Conservation (phyloP, 2,888 invertebrate species). For the Smittia sp. region DNA sequence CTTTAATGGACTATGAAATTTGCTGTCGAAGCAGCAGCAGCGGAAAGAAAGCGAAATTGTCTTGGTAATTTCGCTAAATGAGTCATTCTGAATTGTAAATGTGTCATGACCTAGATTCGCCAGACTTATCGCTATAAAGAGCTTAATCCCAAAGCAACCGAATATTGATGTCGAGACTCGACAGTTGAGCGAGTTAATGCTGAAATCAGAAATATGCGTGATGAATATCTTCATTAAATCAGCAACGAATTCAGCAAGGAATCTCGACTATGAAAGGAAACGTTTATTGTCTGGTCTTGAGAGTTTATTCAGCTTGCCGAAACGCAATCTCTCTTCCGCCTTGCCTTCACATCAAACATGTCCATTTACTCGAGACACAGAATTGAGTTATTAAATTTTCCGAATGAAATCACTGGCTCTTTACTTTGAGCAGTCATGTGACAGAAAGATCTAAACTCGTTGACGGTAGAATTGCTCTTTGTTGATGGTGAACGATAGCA, state of each 20-base stretch:
- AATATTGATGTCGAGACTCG: too few relatives aligned
- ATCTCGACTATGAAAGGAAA: too few relatives aligned
- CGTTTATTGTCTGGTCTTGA: not conserved
- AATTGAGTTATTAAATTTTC: constrained; percentile 37
- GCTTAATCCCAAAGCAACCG: too few relatives aligned
- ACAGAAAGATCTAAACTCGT: too few relatives aligned
- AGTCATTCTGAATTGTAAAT: constrained; percentile 2
- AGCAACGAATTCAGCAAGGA: too few relatives aligned
- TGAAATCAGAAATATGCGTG: too few relatives aligned
- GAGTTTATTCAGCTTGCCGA: not conserved
- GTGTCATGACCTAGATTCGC: not conserved
- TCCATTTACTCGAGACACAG: constrained; percentile 20
- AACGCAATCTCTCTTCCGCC: not conserved
- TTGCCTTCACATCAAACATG: not conserved
- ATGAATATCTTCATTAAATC: too few relatives aligned
- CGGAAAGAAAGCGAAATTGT: not conserved
- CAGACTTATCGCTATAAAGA: too few relatives aligned
- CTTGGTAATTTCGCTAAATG: constrained; percentile 6
- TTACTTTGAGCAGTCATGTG: too few relatives aligned
- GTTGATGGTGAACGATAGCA: too few relatives aligned
- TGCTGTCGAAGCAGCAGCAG: not conserved
- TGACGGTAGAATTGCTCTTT: too few relatives aligned
- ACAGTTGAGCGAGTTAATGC: too few relatives aligned
- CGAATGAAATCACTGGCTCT: constrained; percentile 23
- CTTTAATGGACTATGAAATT: not conserved